Evolutionary conservation across 2,113 vertebrate genomes (phyloP).

Genomic region (human): GRCh38 chr19:4985001-4985500

Average conservation of each 20-base stretch:
- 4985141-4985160: too few relatives aligned
- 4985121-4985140: too few relatives aligned
- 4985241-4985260: too few relatives aligned
- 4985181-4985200: rapidly evolving
- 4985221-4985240: too few relatives aligned
- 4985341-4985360: background rate
- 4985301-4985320: background rate
- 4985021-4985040: background rate
- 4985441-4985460: background rate
- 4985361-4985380: background rate
- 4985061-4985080: too few relatives aligned
- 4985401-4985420: rapidly evolving
- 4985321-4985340: background rate
- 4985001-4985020: background rate
- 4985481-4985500: background rate
- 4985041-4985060: background rate
- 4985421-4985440: background rate
- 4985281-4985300: background rate
- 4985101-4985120: too few relatives aligned
- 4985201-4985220: too few relatives aligned
- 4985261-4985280: too few relatives aligned
- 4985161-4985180: too few relatives aligned
- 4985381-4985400: background rate
- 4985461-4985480: background rate
- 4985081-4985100: too few relatives aligned